Conservation (phyloP, 2,888 invertebrate species). For the Polymixis lichenea region DNA sequence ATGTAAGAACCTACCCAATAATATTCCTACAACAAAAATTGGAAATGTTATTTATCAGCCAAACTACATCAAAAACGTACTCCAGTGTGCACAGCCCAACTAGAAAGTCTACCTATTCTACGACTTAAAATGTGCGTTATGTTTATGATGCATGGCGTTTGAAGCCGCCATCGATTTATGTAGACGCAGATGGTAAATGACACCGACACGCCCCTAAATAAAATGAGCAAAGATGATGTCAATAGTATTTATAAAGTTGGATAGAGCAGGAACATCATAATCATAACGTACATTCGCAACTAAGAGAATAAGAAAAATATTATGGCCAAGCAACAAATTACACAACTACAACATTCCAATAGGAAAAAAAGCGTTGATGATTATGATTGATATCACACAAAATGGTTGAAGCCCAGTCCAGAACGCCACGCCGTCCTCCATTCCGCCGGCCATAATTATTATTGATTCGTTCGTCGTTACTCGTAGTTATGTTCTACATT, state of each 20-base stretch:
- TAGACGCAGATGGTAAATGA: constrained; percentile 4
- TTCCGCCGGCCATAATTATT: constrained; percentile 60
- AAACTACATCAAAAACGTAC: background rate
- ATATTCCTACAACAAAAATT: background rate
- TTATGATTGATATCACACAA: constrained; percentile 39
- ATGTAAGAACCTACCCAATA: too few species aligned
- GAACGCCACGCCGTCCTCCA: constrained; percentile 66
- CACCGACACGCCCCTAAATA: constrained; percentile 9
- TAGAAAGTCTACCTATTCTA: background rate
- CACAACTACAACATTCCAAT: constrained; percentile 27
- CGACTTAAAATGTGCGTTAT: background rate
- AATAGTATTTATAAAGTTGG: constrained; percentile 34
- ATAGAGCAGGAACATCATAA: constrained; percentile 1
- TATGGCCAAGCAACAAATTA: constrained; percentile 41
- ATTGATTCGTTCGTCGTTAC: constrained; percentile 77
- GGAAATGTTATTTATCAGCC: background rate
- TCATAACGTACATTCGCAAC: constrained; percentile 49
- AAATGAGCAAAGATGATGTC: constrained; percentile 18
- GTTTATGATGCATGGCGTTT: constrained; percentile 17
- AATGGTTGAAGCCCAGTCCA: constrained; percentile 47
- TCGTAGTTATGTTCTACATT: constrained; percentile 39
- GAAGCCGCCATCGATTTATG: constrained; percentile 1
- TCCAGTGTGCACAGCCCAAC: background rate
- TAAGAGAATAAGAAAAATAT: background rate
- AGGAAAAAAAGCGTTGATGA: constrained; percentile 29